Evolutionary conservation across 2,113 vertebrate genomes (phyloP).

Genomic region (Chaetodon trifascialis): DNA sequence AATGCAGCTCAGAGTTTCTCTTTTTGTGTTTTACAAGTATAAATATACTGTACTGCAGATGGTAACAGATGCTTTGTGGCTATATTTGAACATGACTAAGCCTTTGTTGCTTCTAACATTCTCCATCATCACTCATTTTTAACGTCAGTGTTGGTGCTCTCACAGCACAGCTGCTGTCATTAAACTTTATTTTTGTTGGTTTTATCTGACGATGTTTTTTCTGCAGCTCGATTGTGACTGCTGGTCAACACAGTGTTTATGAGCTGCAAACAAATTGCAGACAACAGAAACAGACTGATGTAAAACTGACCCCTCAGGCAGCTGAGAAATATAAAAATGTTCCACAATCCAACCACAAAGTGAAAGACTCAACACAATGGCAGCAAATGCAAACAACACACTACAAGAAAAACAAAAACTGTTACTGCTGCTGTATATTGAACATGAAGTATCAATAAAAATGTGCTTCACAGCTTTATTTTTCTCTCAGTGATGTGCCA

Average conservation of each 20-base stretch:
- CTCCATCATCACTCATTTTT: not conserved
- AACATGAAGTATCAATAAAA: no score
- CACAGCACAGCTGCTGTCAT: not conserved
- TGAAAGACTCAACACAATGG: not conserved
- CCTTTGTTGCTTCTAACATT: not conserved
- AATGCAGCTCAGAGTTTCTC: no score
- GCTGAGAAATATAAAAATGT: not conserved
- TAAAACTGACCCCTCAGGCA: not conserved
- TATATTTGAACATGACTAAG: not conserved
- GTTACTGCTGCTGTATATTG: not conserved
- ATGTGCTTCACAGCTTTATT: no score
- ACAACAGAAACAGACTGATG: not conserved
- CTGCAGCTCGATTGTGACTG: not conserved
- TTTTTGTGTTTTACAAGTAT: not conserved
- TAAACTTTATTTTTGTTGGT: not conserved
- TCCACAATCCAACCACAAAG: not conserved
- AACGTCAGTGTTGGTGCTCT: no score
- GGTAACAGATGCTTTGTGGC: not conserved
- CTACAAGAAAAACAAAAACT: not conserved
- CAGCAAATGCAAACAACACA: not conserved
- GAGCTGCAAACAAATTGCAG: not conserved
- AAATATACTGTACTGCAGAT: not conserved
- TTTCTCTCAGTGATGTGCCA: not conserved
- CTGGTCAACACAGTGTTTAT: not conserved
- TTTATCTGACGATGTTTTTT: not conserved